Base-by-base conservation (phyloP, 2,888 invertebrate genomes). In the Drosophila austrosaltans region DNA sequence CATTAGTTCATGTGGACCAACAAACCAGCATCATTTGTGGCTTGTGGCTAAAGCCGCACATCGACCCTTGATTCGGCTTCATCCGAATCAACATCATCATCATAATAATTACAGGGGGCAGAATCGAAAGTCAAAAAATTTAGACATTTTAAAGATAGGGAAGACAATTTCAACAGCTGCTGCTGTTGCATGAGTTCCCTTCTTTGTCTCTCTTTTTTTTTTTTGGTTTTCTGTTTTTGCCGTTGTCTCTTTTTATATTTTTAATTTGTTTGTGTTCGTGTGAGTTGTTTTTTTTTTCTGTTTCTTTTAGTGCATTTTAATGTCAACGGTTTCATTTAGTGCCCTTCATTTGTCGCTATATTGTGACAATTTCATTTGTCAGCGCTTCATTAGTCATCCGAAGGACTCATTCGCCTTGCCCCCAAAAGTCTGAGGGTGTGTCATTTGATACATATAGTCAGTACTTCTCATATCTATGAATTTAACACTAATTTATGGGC, bases 361-460 rank as follows among this genome's bases (percentile, higher is more conserved):
- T 82, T 86, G 85, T 87, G 87, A 86, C 85, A 85, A 71, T 84
- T 78, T 81, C 81, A 85, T 85, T 87, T 86, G 87, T 86, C 85
- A 81, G 57, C 85, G 78, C 75, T 78, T 84, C 87, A 87, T 86
- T 86, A 84, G 76, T 85, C 86, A 86, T 67, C 66, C 60, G 25
- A 71, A 69, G 56, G 72, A 72, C 72, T 71, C 66, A 67, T 60
- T 57, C 48, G 25, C 8, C 48, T 48, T 48, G 44, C 20, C 8
- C 8, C 3, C 28, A 28, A 22, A 48, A 28, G 25, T 3, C n/a
- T 28, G 25, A 59, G 42, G 59, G 59, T 28, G 59, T 25, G 59
- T 25, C 48, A 72, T 67, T 40, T 48, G 67, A 72, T 72, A 67
- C 67, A 67, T 25, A 25, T 7, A 48, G 22, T 25, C 25, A 10